Conservation (phyloP, 2,888 invertebrate genomes). For the Notodonta ziczac region DNA sequence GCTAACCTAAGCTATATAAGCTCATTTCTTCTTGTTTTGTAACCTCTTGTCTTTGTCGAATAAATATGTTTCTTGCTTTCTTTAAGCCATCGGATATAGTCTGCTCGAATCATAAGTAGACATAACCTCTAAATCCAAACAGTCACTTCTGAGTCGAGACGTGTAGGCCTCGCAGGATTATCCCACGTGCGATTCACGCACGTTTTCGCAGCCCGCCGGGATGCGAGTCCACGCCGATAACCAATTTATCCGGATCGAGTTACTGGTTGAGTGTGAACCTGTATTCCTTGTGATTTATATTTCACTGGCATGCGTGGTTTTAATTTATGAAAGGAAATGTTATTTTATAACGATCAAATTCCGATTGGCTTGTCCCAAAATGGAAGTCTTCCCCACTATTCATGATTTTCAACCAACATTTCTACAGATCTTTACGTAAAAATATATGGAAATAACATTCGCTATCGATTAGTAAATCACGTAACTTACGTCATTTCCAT, state of each 20-base stretch:
- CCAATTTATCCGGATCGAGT: conserved; percentile 31
- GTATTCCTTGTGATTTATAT: conserved; percentile 25
- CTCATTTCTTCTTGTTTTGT: too few species aligned
- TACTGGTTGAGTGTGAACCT: conserved; percentile 26
- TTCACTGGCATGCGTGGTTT: neutral
- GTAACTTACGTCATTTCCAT: too few species aligned
- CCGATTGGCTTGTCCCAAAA: too few species aligned
- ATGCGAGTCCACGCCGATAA: conserved; percentile 24
- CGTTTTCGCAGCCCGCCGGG: conserved; percentile 28
- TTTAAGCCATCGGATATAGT: neutral
- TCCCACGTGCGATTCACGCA: conserved; percentile 22
- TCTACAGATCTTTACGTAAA: too few species aligned
- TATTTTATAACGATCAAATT: too few species aligned
- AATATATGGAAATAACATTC: too few species aligned
- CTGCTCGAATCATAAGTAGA: neutral
- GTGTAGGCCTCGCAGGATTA: neutral
- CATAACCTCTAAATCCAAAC: neutral
- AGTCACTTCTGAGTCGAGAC: neutral
- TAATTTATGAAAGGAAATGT: neutral
- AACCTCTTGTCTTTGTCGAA: too few species aligned
- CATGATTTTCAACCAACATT: too few species aligned
- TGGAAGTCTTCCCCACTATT: too few species aligned
- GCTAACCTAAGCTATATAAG: too few species aligned
- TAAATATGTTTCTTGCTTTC: too few species aligned
- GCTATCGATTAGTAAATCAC: too few species aligned